Evolutionary conservation across 2,888 invertebrate genomes (phyloP).

Genomic region (Anodontia alba): DNA sequence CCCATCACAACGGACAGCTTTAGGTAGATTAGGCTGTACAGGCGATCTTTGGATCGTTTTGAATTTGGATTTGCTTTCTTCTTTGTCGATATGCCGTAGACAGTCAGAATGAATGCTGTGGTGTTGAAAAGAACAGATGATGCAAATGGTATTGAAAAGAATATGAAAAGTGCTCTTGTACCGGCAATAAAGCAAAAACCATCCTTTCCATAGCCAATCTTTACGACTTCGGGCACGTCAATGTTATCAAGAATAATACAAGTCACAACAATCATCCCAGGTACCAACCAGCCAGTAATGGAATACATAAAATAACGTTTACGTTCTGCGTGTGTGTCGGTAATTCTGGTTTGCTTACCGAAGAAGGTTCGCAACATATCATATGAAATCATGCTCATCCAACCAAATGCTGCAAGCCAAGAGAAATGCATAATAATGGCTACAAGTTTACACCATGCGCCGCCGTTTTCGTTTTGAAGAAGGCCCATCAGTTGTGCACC

Average conservation of each 20-base stretch:
- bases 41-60: constrained; percentile 8
- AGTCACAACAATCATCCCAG: constrained; percentile 3
- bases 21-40: constrained; percentile 26
- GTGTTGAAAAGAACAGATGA: constrained; percentile 21
- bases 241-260: constrained; percentile 23
- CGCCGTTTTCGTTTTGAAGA: neutral
- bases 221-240: neutral
- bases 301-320: constrained; percentile 5
- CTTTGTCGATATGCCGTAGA: constrained; percentile 26
- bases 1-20: constrained; percentile 39
- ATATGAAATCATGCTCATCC: constrained; percentile 53
- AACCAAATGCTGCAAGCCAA: constrained; percentile 42
- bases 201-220: constrained; percentile 24
- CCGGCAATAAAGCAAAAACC: constrained; percentile 19
- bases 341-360: neutral
- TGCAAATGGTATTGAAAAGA: constrained; percentile 18
- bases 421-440: constrained; percentile 37
- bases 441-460: constrained; percentile 30
- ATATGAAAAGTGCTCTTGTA: constrained; percentile 6
- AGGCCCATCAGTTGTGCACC: constrained; percentile 7
- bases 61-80: neutral
- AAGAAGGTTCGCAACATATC: constrained; percentile 54
- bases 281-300: constrained; percentile 27
- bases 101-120: constrained; percentile 22
- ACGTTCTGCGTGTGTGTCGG: neutral